Evolutionary conservation across 1,140 invertebrate genomes (phyloP).

Genomic region (Leptinotarsa defecta): DNA sequence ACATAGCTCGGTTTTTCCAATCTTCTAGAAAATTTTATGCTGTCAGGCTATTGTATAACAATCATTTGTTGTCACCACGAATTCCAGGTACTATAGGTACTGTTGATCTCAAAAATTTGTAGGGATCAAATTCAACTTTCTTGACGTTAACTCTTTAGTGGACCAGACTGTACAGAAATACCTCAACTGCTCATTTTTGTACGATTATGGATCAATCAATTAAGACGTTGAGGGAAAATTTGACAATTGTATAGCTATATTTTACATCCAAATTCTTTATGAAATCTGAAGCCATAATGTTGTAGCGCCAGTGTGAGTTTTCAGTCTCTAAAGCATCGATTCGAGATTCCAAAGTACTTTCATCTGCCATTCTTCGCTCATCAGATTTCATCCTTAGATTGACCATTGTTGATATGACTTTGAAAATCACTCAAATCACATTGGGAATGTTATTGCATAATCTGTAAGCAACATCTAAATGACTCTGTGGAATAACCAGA

Average conservation of each 20-base stretch:
- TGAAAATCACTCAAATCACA: slow-evolving; percentile 50
- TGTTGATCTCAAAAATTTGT: slow-evolving; percentile 41
- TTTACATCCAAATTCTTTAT: slow-evolving; percentile 69
- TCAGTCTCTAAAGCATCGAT: slow-evolving; percentile 67
- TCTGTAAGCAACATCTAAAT: slow-evolving; percentile 58
- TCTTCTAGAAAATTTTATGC: slow-evolving; percentile 67
- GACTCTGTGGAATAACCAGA: slow-evolving; percentile 61
- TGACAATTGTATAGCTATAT: slow-evolving; percentile 67
- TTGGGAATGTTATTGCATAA: slow-evolving; percentile 56
- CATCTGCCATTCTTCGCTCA: slow-evolving; percentile 63
- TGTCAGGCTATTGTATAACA: slow-evolving; percentile 70
- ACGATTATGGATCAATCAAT: slow-evolving; percentile 78
- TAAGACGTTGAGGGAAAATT: slow-evolving; percentile 69
- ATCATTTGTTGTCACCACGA: slow-evolving; percentile 72
- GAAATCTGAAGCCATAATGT: slow-evolving; percentile 74
- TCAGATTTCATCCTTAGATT: slow-evolving; percentile 56
- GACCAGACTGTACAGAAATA: slow-evolving; percentile 71
- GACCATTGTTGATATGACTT: slow-evolving; percentile 56
- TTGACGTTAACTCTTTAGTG: slow-evolving; percentile 76
- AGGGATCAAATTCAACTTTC: slow-evolving; percentile 58
- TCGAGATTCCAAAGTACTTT: slow-evolving; percentile 65
- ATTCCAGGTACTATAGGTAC: slow-evolving; percentile 57
- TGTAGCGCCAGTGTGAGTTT: slow-evolving; percentile 72
- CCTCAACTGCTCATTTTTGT: slow-evolving; percentile 70
- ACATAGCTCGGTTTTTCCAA: slow-evolving; percentile 73